phyloP scores from a whole-genome alignment of 53 echinoderm and acorn worm species.

The Astropecten irregularis region DNA sequence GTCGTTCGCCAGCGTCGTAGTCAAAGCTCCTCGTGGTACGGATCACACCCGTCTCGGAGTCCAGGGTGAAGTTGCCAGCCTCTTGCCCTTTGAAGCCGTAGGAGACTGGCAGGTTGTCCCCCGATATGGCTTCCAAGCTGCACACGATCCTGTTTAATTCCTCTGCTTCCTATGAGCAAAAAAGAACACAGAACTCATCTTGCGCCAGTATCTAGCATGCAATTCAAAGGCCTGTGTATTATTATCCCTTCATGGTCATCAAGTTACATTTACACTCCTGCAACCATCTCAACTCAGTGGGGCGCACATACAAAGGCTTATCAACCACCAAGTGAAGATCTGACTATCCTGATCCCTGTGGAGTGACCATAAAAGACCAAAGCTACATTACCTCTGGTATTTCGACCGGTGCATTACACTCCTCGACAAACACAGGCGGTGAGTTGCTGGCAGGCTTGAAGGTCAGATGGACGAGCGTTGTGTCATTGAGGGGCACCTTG shows the following conservation, averaged over 20 bases:
- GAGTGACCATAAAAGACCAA: not conserved
- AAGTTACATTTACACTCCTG: no score
- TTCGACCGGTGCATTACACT: not conserved
- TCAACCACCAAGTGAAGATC: no score
- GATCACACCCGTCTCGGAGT: constrained; percentile 24
- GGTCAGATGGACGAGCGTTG: constrained; percentile 20
- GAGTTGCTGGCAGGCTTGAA: constrained; percentile 3
- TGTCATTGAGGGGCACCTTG: constrained; percentile 43
- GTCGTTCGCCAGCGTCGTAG: constrained; percentile 37
- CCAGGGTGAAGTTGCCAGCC: constrained; percentile 40
- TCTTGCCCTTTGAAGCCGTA: constrained; percentile 25
- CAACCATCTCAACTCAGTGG: no score
- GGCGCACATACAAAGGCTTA: no score
- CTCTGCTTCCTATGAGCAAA: not conserved
- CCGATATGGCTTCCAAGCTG: not conserved
- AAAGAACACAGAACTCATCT: not conserved
- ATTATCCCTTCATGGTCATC: constrained; percentile 7
- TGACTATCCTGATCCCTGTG: no score
- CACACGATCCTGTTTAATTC: not conserved
- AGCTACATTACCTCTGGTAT: constrained; percentile 24
- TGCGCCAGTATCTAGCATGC: no score
- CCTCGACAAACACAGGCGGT: constrained; percentile 16
- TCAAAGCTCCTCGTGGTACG: constrained; percentile 24
- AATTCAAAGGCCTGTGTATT: not conserved
- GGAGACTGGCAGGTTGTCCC: constrained; percentile 3